Evolutionary conservation across 2,113 vertebrate genomes (phyloP).

Genomic region (chimpanzee (Pan troglodytes)): NHGRI_mPanTro3-v2.1_pri NC_072410.2:112930501-112931000

Average conservation of each 20-base stretch:
- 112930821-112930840: not conserved
- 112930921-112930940: not conserved
- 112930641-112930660: not conserved
- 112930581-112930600: not conserved
- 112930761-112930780: not conserved
- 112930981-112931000: too few species aligned
- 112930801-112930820: not conserved
- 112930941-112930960: accelerated
- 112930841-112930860: too few species aligned
- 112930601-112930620: not conserved
- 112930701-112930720: not conserved
- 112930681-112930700: not conserved
- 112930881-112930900: not conserved
- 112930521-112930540: not conserved
- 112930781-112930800: not conserved
- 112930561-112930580: too few species aligned
- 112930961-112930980: too few species aligned
- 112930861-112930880: not conserved
- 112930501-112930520: not conserved
- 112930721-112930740: not conserved
- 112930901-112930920: not conserved
- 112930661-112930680: not conserved
- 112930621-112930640: not conserved
- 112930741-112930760: not conserved
- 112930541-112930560: not conserved